Percentiles rank a stretch among this genome's conserved stretches.
Evolutionary conservation across 2,888 invertebrate species (phyloP).

Genomic region (Drosophila formosana): DNA sequence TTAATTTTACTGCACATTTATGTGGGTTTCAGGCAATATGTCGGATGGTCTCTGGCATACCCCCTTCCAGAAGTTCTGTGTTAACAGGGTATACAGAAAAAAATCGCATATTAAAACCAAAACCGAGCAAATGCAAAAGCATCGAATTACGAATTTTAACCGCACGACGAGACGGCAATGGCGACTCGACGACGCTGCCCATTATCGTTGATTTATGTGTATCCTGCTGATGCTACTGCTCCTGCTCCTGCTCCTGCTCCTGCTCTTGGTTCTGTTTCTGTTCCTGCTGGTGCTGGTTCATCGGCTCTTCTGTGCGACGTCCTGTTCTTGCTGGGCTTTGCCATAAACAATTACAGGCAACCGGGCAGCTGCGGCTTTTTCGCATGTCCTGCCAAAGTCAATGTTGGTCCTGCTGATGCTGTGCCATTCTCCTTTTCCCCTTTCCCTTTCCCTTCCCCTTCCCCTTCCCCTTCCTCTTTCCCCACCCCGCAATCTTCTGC

Average conservation of each 20-base stretch:
- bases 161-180: constrained; percentile 53
- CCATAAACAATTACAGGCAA: constrained; percentile 74
- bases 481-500: background rate
- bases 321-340: constrained; percentile 52
- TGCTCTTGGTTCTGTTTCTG: constrained; percentile 25
- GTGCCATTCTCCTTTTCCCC: constrained; percentile 5
- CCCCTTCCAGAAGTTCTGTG: background rate
- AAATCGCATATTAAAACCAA: constrained; percentile 31
- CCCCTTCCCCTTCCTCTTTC: background rate
- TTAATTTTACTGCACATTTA: too few relatives aligned
- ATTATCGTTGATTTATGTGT: constrained; percentile 80
- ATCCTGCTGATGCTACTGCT: constrained; percentile 64
- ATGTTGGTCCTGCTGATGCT: constrained; percentile 66
- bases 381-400: constrained; percentile 71
- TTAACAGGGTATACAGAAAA: constrained; percentile 9
- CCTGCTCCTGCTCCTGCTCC: constrained; percentile 35
- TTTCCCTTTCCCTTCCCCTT: background rate
- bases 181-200: constrained; percentile 73
- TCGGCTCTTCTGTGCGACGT: constrained; percentile 23
- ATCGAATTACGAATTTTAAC: constrained; percentile 77
- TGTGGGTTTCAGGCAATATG: too few relatives aligned
- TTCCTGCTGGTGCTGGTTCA: constrained; percentile 25
- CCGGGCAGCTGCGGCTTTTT: constrained; percentile 72
- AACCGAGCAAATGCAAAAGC: constrained; percentile 68
- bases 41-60: background rate